Base-by-base conservation (phyloP, 2,888 invertebrate species). In the Apotomis capreana region DNA sequence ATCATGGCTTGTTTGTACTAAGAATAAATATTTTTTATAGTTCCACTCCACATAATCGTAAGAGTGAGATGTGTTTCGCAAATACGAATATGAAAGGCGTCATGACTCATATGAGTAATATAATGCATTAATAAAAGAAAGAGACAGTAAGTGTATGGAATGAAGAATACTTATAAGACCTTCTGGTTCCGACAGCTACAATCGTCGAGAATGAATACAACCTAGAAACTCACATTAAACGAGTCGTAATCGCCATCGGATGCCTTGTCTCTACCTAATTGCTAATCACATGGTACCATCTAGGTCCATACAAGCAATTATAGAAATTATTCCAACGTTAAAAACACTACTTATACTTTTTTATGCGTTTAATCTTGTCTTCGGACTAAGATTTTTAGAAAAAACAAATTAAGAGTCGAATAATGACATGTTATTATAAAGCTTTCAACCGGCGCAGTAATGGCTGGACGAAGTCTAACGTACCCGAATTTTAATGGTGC, bases 351-450 rank as follows among this genome's bases (percentile, higher is more conserved):
- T 68, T 72, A 62, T 68, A 62, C 26, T 37, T 63, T 71, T 68
- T 68, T 72, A 63, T 63, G 13, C 72, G 58, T 55, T 62, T 54
- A 58, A 63, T 64, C 72, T 44, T 68, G 69, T 69, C 69, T 58
- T 68, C 61, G 61, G 58, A 67, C 61, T 52, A 61, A 65, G 65
- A 68, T 65, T 67, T 68, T 70, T 73, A 61, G 67, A 65, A 73
- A 65, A 79, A 77, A 76, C 74, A 74, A 79, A 79, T 79, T 78
- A 79, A 78, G 80, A 81, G 81, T 77, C 75, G 75, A 76, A 77
- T 88, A 88, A 88, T 88, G 80, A 87, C 78, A 85, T 82, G 80
- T 86, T 84, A 87, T 86, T 87, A 87, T 78, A 79, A 65, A 68
- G 69, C 79, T 83, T 82, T 82, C 81, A 81, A 84, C 83, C 76